Evolutionary conservation across 2,888 invertebrate species (phyloP).

Genomic region (Andricus curvator): DNA sequence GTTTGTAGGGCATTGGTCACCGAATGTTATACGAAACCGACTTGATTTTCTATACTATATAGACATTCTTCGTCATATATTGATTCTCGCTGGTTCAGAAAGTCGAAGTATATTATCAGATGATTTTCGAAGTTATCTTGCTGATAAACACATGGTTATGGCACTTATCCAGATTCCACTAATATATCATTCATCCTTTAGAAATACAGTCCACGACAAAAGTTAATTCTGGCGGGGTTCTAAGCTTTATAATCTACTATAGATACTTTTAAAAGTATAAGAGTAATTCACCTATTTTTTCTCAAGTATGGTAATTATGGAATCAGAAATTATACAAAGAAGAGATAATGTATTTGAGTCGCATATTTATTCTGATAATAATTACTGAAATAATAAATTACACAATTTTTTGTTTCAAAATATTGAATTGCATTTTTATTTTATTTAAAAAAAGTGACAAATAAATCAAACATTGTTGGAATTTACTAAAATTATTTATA

Average conservation of each 20-base stretch:
- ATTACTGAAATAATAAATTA: neutral
- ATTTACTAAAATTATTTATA: constrained; percentile 14
- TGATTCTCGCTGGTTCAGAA: neutral
- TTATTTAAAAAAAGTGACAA: neutral
- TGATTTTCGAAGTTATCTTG: neutral
- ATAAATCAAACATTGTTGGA: neutral
- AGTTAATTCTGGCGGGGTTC: neutral
- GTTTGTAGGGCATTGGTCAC: neutral
- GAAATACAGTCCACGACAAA: constrained; percentile 3
- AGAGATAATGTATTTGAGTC: neutral
- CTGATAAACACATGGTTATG: neutral
- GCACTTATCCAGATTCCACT: too few species aligned
- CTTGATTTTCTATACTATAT: neutral
- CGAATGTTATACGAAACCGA: neutral
- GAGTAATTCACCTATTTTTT: too few species aligned
- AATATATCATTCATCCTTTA: neutral
- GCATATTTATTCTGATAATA: constrained; percentile 20
- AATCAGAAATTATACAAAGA: neutral
- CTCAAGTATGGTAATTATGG: too few species aligned
- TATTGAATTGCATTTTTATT: neutral
- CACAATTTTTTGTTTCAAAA: too few species aligned
- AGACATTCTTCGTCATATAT: neutral
- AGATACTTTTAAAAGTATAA: too few species aligned
- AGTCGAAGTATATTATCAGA: neutral
- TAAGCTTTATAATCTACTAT: neutral